A percentile compares a stretch with the other conserved stretches of the same genome.
These are phyloP conservation scores for Cantharis nigra DNA, from an alignment of 2,888 invertebrate genomes.

Conservation along the genomic window DNA sequence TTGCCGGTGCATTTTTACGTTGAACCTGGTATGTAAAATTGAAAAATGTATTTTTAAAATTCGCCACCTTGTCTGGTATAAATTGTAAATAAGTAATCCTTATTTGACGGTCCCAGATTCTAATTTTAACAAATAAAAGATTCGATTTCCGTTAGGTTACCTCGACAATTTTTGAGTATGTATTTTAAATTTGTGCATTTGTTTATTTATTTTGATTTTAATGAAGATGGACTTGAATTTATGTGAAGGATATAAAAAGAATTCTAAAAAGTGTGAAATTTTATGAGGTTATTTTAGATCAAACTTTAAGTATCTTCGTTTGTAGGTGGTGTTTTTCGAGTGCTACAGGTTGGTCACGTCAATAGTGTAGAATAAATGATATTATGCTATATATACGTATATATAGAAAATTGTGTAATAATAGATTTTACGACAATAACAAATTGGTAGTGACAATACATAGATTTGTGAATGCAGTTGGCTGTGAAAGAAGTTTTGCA, in stretches of 20 bases:
- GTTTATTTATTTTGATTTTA: not conserved
- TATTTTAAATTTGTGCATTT: not conserved
- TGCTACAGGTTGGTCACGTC: not conserved
- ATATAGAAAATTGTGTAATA: slow-evolving; percentile 12
- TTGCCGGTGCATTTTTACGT: not conserved
- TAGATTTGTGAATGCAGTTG: slow-evolving; percentile 28
- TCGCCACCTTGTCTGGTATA: not conserved
- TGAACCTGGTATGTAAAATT: not conserved
- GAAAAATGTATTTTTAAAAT: not conserved
- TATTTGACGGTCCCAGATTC: not conserved
- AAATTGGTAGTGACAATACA: slow-evolving; percentile 22
- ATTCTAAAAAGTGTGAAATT: not conserved
- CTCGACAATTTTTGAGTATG: not conserved
- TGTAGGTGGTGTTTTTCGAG: not conserved
- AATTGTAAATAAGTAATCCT: not conserved
- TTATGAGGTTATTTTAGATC: not conserved
- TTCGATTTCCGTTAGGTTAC: not conserved
- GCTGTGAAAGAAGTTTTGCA: slow-evolving; percentile 27
- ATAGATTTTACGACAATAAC: slow-evolving; percentile 21
- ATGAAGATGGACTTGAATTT: not conserved
- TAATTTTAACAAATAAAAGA: not conserved
- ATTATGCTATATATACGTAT: not conserved
- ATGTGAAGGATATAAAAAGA: not conserved
- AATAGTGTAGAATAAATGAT: slow-evolving; percentile 5
- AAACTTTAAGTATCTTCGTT: not conserved